Evolutionary conservation across 2,888 invertebrate species (phyloP).

Genomic region (Amblyjoppa proteus): DNA sequence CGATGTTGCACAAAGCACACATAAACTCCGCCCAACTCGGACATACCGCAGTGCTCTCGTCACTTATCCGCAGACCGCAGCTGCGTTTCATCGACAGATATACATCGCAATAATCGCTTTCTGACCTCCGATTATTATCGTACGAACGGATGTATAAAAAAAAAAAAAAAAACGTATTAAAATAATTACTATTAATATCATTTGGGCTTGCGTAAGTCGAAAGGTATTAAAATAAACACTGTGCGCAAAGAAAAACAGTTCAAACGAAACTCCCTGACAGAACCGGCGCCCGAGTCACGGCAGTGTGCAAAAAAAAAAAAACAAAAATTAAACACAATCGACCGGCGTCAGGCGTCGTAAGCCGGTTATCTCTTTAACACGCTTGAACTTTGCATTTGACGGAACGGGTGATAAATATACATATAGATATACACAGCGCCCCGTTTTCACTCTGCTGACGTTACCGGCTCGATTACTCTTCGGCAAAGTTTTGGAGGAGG

Average conservation of each 20-base stretch:
- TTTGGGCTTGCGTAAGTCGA: too few species aligned
- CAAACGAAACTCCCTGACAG: background rate
- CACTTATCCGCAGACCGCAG: too few species aligned
- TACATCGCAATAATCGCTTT: too few species aligned
- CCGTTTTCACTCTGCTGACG: background rate
- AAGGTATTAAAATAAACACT: background rate
- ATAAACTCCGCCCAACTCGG: background rate
- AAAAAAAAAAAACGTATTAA: background rate
- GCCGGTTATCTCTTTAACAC: constrained; percentile 31
- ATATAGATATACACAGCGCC: background rate
- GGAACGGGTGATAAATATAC: background rate
- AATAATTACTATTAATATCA: too few species aligned
- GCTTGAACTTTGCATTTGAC: constrained; percentile 38
- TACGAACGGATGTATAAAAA: background rate
- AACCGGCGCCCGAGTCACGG: background rate
- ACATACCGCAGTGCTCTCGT: background rate
- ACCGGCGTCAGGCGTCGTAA: background rate
- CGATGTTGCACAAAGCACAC: background rate
- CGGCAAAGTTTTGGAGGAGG: background rate
- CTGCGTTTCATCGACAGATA: too few species aligned
- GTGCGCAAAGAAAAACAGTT: background rate
- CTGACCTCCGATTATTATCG: background rate
- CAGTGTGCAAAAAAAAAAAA: background rate
- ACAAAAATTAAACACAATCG: background rate
- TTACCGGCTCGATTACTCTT: background rate